Percentiles rank a stretch among this genome's conserved stretches.
Conservation (phyloP, 2,113 vertebrate species). For the Percopsis transmontana region DNA sequence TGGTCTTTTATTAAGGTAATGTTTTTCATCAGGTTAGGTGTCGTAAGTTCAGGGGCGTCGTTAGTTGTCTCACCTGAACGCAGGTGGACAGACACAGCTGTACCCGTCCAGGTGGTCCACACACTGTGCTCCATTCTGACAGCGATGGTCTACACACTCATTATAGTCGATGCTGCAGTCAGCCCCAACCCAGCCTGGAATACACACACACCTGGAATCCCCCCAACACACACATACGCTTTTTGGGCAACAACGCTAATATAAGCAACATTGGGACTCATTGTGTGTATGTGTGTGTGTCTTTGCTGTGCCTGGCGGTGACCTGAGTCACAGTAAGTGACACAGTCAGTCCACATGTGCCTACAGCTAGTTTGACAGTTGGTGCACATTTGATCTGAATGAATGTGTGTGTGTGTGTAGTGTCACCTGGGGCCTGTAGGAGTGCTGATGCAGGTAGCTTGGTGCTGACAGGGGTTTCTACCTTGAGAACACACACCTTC, state of each 20-base stretch:
- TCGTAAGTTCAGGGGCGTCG: too few species aligned
- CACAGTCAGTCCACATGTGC: too few species aligned
- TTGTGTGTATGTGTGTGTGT: background rate
- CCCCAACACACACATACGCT: conserved; percentile 13
- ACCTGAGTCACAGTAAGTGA: too few species aligned
- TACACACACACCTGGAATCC: conserved; percentile 89
- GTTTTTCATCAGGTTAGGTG: too few species aligned
- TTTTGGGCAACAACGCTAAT: background rate
- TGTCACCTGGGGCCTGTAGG: conserved; percentile 86
- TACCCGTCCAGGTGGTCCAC: conserved; percentile 87
- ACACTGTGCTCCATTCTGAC: conserved; percentile 89
- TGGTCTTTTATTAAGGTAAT: too few species aligned
- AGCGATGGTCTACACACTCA: conserved; percentile 86
- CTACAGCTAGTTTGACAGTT: too few species aligned
- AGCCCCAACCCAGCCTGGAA: conserved; percentile 83
- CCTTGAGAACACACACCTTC: conserved; percentile 80
- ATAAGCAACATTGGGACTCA: conserved; percentile 11
- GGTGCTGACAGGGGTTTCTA: conserved; percentile 87
- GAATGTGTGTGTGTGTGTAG: conserved; percentile 23
- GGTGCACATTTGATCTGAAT: background rate
- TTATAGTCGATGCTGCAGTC: conserved; percentile 87
- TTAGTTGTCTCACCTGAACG: conserved; percentile 84
- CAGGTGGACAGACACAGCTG: conserved; percentile 84
- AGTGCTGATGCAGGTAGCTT: conserved; percentile 84
- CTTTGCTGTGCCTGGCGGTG: background rate